Conservation (phyloP, 2,113 vertebrate genomes). For the Bagarius yarrelli region DNA sequence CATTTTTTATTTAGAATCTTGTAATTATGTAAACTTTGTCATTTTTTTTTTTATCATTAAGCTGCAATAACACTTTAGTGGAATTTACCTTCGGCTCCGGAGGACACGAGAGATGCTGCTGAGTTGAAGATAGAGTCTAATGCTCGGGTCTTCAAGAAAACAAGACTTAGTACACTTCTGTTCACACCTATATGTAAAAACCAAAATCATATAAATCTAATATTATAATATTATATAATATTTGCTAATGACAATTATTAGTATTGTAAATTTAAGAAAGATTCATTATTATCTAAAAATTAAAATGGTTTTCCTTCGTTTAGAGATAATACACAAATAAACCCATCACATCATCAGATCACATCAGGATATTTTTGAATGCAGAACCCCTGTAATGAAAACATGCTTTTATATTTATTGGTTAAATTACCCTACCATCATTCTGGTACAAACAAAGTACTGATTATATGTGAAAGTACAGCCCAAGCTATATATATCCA, state of each 20-base stretch:
- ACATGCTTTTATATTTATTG: not conserved
- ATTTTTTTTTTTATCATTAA: not conserved
- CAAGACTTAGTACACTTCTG: conserved; percentile 58
- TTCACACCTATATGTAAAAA: conserved; percentile 54
- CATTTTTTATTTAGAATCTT: too few relatives aligned
- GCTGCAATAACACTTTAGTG: not conserved
- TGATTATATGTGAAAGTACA: not conserved
- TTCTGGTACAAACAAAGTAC: not conserved
- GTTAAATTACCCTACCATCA: not conserved
- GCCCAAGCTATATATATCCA: not conserved
- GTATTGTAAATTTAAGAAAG: not conserved
- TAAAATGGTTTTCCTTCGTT: not conserved
- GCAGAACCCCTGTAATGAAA: not conserved
- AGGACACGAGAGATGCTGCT: conserved; percentile 65
- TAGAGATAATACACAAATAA: too few relatives aligned
- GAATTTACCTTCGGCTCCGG: conserved; percentile 60
- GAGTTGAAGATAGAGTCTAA: conserved; percentile 54
- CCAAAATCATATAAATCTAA: too few relatives aligned
- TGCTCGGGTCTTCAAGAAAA: conserved; percentile 63
- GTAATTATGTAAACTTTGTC: not conserved
- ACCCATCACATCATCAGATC: too few relatives aligned
- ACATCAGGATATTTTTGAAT: too few relatives aligned
- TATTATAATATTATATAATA: not conserved
- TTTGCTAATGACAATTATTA: not conserved
- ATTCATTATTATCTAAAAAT: not conserved